phyloP scores from a whole-genome alignment of 2,797 vertebrate species.

The Thalassophryne amazonica region DNA sequence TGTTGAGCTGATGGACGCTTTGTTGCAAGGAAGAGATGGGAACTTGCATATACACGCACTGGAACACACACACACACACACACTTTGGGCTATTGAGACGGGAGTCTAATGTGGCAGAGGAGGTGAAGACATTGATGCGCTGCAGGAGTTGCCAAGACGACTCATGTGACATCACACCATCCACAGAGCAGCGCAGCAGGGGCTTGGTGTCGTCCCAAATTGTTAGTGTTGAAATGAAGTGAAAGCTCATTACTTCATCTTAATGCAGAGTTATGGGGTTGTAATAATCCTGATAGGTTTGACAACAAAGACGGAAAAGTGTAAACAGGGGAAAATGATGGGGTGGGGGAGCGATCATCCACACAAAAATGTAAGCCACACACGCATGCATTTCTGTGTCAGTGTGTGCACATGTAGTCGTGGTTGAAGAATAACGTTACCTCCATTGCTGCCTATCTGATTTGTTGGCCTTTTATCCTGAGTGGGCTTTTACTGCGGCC shows the following conservation, averaged over 20 bases:
- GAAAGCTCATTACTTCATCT: too few species aligned
- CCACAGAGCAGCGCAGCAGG: slow-evolving; percentile 33
- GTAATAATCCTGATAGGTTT: slow-evolving; percentile 3
- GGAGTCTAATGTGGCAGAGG: slow-evolving; percentile 29
- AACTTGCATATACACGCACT: slow-evolving; percentile 19
- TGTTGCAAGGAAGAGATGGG: slow-evolving; percentile 57
- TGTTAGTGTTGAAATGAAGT: slow-evolving; percentile 40
- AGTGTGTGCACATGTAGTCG: background rate
- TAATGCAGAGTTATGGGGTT: slow-evolving; percentile 19
- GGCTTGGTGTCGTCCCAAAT: slow-evolving; percentile 28
- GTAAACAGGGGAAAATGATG: too few species aligned
- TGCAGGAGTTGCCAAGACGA: slow-evolving; percentile 66
- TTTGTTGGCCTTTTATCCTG: slow-evolving; percentile 76
- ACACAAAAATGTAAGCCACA: too few species aligned
- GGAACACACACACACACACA: background rate
- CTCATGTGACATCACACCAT: slow-evolving; percentile 57
- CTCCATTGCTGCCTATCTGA: slow-evolving; percentile 59
- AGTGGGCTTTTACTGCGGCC: slow-evolving; percentile 74
- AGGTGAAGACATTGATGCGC: slow-evolving; percentile 45
- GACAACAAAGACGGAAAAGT: background rate
- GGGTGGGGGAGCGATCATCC: too few species aligned
- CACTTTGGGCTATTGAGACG: slow-evolving; percentile 17
- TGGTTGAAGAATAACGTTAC: slow-evolving; percentile 50
- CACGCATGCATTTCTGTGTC: slow-evolving; percentile 15
- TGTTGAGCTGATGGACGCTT: slow-evolving; percentile 34